Base-by-base conservation (phyloP, 2,113 vertebrate species). In the Fregetta grallaria region DNA sequence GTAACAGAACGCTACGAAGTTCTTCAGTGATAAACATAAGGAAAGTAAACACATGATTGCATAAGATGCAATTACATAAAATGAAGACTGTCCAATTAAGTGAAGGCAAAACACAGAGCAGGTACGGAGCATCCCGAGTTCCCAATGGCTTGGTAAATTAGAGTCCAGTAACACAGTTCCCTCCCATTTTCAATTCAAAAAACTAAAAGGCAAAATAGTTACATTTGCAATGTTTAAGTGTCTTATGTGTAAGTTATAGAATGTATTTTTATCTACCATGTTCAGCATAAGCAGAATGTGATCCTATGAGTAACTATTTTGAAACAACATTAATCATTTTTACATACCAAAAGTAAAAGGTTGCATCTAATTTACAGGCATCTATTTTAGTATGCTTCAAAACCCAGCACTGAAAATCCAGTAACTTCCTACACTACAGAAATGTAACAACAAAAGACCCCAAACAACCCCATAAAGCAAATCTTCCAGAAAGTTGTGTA, bases 51-150 rank as follows among this genome's bases (percentile, higher is more conserved):
- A 94, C 34, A 47, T 3, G 53, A 92, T 53, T 92, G 90, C 88
- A 59, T 85, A 96, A 92, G 76, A 67, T 85, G 42, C 49, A 91
- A 81, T 78, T 92, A 94, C 77, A 91, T 89, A 82, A 94, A 95
- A 85, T 56, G 40, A 93, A 61, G 53, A 85, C 22, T 62, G 52
- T 71, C 81, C 86, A 96, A 71, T 86, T 87, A 94, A 78, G 52
- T 25, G 56, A 83, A 90, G 72, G 40, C 84, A 94, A 92, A 96
- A 78, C 58, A 91, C n/a, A 38, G 76, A 73, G 56, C 65, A 71
- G 49, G 52, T 26, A 67, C 1, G 0, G 47, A 95, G 45, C 83
- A 94, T 63, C 86, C 61, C 3, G 4, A 77, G 34, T 12, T 85
- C 76, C 91, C 61, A 75, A 4, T 3, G 18, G 23, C 52, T 75